Conservation (phyloP, 1,140 invertebrate species). For the Trichomalopsis sarcophagae region DNA sequence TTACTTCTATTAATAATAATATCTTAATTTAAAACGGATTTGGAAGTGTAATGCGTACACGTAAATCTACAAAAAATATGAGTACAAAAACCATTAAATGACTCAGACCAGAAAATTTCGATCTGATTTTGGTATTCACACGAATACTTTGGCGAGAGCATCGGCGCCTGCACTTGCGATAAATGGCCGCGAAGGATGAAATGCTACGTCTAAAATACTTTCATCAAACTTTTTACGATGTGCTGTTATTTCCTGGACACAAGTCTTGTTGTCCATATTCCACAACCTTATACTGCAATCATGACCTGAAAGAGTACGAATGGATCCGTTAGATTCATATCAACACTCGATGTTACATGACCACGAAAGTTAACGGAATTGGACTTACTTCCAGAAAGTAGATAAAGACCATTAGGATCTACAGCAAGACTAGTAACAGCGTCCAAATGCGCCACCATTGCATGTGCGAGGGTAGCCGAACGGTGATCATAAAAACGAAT, state of each 20-base stretch:
- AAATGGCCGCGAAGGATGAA: constrained; percentile 98
- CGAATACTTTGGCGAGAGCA: constrained; percentile 98
- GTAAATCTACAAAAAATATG: constrained; percentile 70
- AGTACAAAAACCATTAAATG: constrained; percentile 69
- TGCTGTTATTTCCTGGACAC: constrained; percentile 99
- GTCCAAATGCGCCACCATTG: constrained; percentile 99
- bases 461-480: constrained; percentile 94
- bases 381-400: constrained; percentile 94
- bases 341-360: not conserved
- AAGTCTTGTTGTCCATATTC: constrained; percentile 99
- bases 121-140: constrained; percentile 74
- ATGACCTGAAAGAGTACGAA: constrained; percentile 81
- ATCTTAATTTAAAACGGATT: constrained; percentile 61
- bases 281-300: constrained; percentile 99
- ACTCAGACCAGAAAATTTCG: constrained; percentile 53
- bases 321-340: not conserved
- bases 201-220: constrained; percentile 98
- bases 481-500: constrained; percentile 99
- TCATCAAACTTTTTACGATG: constrained; percentile 99
- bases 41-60: constrained; percentile 68
- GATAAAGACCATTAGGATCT: constrained; percentile 98
- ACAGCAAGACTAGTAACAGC: constrained; percentile 98
- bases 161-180: constrained; percentile 99
- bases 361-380: not conserved
- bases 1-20: constrained; percentile 55